A percentile compares a stretch with the other conserved stretches of the same genome.
These are phyloP conservation scores for Haliclona indistincta DNA, from an alignment of 37 sponge, comb jelly and placozoan genomes.

Conservation along the genomic window DNA sequence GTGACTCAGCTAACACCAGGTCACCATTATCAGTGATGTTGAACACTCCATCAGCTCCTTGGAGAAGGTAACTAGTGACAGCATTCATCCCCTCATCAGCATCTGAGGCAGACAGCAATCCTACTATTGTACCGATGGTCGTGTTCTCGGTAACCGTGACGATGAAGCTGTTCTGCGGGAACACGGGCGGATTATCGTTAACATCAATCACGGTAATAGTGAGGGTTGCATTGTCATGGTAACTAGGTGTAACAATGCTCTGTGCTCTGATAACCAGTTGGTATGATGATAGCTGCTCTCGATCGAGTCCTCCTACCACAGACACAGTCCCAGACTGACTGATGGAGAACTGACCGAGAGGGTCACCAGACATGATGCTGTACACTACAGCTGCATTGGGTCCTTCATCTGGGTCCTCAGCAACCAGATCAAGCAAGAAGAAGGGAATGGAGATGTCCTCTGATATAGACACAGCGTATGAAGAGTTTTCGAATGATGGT, in stretches of 20 bases:
- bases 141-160: slow-evolving; percentile 39
- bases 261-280: background rate
- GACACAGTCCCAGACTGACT: slow-evolving; percentile 4
- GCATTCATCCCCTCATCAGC: slow-evolving; percentile 56
- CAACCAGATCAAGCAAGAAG: slow-evolving; percentile 18
- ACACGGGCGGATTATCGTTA: slow-evolving; percentile 63
- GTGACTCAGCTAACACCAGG: background rate
- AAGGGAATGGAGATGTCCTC: slow-evolving; percentile 35
- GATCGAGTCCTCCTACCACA: slow-evolving; percentile 34
- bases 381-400: slow-evolving; percentile 38
- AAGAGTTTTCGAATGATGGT: background rate
- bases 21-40: slow-evolving; percentile 9
- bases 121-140: slow-evolving; percentile 6
- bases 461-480: slow-evolving; percentile 15
- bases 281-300: slow-evolving; percentile 30
- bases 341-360: slow-evolving; percentile 21
- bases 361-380: slow-evolving; percentile 13
- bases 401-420: slow-evolving; percentile 40
- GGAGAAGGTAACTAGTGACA: slow-evolving; percentile 36
- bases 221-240: slow-evolving; percentile 25
- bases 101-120: slow-evolving; percentile 26
- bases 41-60: slow-evolving; percentile 24
- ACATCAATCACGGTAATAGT: slow-evolving; percentile 49
- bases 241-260: slow-evolving; percentile 1
- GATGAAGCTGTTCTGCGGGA: slow-evolving; percentile 3